phyloP scores from a whole-genome alignment of 2,888 invertebrate genomes.

The Phytoseiulus persimilis region DNA sequence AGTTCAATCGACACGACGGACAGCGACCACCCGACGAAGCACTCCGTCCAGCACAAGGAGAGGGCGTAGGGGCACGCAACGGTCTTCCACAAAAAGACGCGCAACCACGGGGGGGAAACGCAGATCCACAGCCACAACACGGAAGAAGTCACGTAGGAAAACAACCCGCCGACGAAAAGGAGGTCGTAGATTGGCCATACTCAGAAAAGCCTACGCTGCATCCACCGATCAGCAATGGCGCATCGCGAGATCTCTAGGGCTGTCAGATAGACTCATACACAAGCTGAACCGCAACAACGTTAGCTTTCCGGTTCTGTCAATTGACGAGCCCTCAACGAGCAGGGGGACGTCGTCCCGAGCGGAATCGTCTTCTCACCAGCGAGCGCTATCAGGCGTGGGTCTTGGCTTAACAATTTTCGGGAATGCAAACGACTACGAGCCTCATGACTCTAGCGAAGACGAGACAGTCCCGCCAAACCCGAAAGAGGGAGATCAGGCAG shows the following conservation, averaged over 20 bases:
- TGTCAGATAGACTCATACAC: neutral
- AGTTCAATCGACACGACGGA: slow-evolving; percentile 19
- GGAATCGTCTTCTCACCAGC: neutral
- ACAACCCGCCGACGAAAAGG: slow-evolving; percentile 14
- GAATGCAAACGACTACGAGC: neutral
- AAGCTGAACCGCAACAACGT: slow-evolving; percentile 21
- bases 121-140: neutral
- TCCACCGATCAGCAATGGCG: slow-evolving; percentile 11
- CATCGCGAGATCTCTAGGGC: slow-evolving; percentile 16
- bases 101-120: neutral
- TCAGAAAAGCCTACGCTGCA: slow-evolving; percentile 17
- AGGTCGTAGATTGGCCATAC: slow-evolving; percentile 9
- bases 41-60: neutral
- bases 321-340: slow-evolving; percentile 14
- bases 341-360: neutral
- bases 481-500: neutral
- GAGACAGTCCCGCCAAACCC: neutral
- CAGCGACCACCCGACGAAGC: neutral
- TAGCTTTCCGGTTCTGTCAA: neutral
- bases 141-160: neutral
- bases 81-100: neutral
- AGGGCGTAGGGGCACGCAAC: neutral
- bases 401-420: neutral
- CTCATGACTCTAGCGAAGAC: neutral
- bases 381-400: neutral